A percentile compares a stretch with the other conserved stretches of the same genome.
Evolutionary conservation across 1,140 invertebrate genomes (phyloP).

Genomic region (Oscheius sp.): DNA sequence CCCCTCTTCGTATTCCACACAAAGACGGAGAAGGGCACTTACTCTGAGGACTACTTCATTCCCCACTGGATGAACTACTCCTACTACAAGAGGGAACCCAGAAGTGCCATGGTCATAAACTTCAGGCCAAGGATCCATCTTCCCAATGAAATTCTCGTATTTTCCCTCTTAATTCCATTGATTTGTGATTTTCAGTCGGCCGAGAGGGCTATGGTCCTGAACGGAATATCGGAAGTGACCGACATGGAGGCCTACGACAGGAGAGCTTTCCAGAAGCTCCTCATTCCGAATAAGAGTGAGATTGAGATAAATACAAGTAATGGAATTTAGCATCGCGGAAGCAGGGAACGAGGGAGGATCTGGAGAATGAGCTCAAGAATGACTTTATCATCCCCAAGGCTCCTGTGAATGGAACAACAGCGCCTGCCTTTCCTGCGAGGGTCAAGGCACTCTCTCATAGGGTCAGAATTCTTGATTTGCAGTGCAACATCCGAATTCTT

Average conservation of each 20-base stretch:
- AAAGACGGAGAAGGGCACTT: not conserved
- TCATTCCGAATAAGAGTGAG: not conserved
- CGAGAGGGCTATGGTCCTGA: not conserved
- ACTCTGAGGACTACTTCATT: slow-evolving; percentile 58
- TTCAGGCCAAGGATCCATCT: slow-evolving; percentile 40
- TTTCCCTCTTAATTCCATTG: not conserved
- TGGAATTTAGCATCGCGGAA: too few relatives aligned
- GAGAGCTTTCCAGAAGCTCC: not conserved
- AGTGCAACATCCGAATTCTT: too few relatives aligned
- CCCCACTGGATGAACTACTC: slow-evolving; percentile 61
- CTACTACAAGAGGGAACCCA: slow-evolving; percentile 42
- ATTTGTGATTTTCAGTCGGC: not conserved
- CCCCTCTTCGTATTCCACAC: slow-evolving; percentile 78
- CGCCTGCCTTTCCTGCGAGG: too few relatives aligned
- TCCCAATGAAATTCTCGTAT: slow-evolving; percentile 17
- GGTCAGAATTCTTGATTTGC: too few relatives aligned
- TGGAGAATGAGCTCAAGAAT: not conserved
- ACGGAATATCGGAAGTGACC: not conserved
- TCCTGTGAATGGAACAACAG: too few relatives aligned
- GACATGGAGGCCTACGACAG: not conserved
- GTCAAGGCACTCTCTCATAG: too few relatives aligned
- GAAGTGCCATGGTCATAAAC: slow-evolving; percentile 27
- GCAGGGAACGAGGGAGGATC: not conserved
- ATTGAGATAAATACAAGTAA: too few relatives aligned
- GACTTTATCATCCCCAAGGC: too few relatives aligned